Conservation (phyloP, 2,888 invertebrate genomes). For the Oligia strigilis region DNA sequence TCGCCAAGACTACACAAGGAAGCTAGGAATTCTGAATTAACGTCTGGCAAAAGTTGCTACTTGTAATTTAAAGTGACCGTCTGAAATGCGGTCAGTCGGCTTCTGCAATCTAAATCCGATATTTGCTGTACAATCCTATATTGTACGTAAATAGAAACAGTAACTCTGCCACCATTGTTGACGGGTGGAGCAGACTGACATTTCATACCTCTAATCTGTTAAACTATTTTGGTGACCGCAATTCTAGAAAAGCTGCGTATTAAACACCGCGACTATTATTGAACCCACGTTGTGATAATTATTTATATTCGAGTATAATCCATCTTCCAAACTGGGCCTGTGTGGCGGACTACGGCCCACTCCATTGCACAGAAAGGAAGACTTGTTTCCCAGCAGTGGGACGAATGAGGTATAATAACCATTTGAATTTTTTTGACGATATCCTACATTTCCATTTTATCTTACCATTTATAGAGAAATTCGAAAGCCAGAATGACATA, state of each 20-base stretch:
- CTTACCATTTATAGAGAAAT: conserved; percentile 74
- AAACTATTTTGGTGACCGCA: not conserved
- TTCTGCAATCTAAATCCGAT: conserved; percentile 29
- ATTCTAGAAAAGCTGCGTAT: not conserved
- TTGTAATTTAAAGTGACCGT: conserved; percentile 38
- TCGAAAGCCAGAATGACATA: conserved; percentile 75
- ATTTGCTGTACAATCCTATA: conserved; percentile 20
- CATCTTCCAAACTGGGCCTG: too few species aligned
- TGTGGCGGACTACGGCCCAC: not conserved
- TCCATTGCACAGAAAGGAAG: not conserved
- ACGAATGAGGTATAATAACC: not conserved
- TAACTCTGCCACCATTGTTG: not conserved
- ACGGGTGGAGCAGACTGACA: not conserved
- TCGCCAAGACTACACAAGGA: conserved; percentile 43
- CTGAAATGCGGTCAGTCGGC: conserved; percentile 35
- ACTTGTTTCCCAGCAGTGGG: not conserved
- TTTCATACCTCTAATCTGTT: not conserved
- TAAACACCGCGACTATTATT: not conserved
- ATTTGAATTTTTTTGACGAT: not conserved
- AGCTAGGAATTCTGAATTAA: conserved; percentile 37
- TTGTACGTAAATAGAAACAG: conserved; percentile 19
- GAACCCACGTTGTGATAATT: not conserved
- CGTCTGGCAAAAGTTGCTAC: conserved; percentile 30
- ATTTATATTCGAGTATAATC: not conserved
- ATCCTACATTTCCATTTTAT: not conserved